Percentiles rank a stretch among this genome's conserved stretches.
phyloP scores from a whole-genome alignment of 2,797 vertebrate species.

The Spheniscus humboldti region DNA sequence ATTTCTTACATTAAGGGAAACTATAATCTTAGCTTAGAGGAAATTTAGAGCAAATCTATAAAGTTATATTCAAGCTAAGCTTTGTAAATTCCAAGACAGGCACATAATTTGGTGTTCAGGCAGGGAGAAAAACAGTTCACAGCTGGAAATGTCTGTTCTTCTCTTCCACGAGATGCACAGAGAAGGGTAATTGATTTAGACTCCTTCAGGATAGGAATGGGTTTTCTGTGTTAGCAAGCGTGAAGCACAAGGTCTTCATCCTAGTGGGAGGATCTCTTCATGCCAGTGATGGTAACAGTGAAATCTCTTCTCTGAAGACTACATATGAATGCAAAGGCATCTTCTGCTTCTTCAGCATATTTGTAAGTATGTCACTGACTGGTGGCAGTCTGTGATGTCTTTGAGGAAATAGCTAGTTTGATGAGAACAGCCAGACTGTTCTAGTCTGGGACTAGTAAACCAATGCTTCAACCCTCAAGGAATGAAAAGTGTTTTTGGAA shows the following conservation, averaged over 20 bases:
- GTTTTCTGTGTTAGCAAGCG: neutral
- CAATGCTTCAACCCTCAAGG: neutral
- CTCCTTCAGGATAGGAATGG: neutral
- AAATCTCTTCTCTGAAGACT: neutral
- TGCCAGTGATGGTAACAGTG: neutral
- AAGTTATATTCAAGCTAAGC: conserved; percentile 25
- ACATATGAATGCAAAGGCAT: neutral
- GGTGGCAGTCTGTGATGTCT: neutral
- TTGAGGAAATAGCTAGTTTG: neutral
- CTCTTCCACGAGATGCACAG: conserved; percentile 1
- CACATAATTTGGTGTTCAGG: conserved; percentile 29
- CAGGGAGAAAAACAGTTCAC: conserved; percentile 33
- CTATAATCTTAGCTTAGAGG: neutral
- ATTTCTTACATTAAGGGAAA: neutral
- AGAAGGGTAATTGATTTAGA: conserved; percentile 47
- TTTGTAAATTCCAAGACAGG: conserved; percentile 33
- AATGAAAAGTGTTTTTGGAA: neutral
- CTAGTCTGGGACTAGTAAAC: neutral
- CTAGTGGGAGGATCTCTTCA: neutral
- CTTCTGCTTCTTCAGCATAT: neutral
- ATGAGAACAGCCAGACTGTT: neutral
- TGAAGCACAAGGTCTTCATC: conserved; percentile 7
- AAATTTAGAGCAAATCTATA: conserved; percentile 3
- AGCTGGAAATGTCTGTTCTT: conserved; percentile 50
- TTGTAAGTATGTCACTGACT: neutral